These are phyloP conservation scores for Gryllus longicercus DNA, from an alignment of 2,888 invertebrate species.

Conservation along the genomic window DNA sequence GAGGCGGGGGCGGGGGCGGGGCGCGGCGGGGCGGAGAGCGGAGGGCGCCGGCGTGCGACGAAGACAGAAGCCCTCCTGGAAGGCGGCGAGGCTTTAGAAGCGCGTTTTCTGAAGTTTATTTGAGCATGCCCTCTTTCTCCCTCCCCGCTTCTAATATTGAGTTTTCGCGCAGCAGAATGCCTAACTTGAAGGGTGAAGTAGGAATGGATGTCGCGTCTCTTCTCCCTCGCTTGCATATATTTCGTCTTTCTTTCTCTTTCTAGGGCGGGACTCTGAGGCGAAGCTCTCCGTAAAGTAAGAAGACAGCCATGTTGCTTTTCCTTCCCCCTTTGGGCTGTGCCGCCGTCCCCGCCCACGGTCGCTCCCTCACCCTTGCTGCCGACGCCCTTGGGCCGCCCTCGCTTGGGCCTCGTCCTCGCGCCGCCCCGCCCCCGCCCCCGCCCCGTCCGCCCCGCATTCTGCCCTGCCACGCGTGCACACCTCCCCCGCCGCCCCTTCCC, in stretches of 20 bases:
- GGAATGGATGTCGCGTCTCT: conserved; percentile 3
- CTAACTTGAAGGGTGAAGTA: conserved; percentile 23
- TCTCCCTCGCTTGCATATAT: conserved; percentile 11
- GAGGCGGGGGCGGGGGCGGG: background rate
- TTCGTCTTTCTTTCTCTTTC: conserved; percentile 24
- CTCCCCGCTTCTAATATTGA: conserved; percentile 29
- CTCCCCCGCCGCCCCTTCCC: no score
- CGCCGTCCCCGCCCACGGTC: conserved; percentile 12
- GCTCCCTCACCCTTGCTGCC: conserved; percentile 23
- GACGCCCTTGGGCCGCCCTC: background rate
- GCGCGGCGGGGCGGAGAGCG: background rate
- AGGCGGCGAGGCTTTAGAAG: conserved; percentile 24
- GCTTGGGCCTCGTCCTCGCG: background rate
- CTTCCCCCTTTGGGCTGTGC: conserved; percentile 6
- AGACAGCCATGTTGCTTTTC: conserved; percentile 32
- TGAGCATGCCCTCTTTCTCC: conserved; percentile 31
- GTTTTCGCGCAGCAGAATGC: conserved; percentile 29
- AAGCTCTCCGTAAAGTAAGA: conserved; percentile 24
- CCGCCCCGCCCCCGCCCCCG: no score
- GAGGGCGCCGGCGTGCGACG: background rate
- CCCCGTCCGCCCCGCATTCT: no score
- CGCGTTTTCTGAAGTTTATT: conserved; percentile 31
- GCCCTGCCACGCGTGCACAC: no score
- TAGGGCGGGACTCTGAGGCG: conserved; percentile 23
- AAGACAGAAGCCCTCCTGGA: conserved; percentile 23